Percentiles rank a stretch among this genome's conserved stretches.
These are phyloP conservation scores for Sceloporus undulatus DNA, from an alignment of 2,113 vertebrate genomes.

Conservation along the genomic window DNA sequence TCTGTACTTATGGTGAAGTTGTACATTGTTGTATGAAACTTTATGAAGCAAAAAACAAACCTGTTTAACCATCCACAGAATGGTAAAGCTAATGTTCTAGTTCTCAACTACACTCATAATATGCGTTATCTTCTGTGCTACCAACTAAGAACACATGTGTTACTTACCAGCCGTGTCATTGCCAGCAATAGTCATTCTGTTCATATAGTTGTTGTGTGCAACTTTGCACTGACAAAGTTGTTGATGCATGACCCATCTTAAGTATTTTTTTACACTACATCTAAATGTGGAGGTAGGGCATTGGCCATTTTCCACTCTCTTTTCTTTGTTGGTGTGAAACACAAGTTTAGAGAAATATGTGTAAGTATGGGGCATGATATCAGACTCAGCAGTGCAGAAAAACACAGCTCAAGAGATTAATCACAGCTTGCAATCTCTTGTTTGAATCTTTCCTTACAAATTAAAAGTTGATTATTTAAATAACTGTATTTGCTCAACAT, in stretches of 20 bases:
- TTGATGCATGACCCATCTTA: neutral
- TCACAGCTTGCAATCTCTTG: neutral
- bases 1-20: neutral
- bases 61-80: neutral
- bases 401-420: neutral
- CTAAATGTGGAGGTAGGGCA: neutral
- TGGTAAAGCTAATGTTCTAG: neutral
- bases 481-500: constrained; percentile 12
- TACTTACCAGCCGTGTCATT: neutral
- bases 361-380: neutral
- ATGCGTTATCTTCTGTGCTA: neutral
- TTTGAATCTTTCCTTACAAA: no score
- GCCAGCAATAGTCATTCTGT: neutral
- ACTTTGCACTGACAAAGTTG: neutral
- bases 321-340: neutral
- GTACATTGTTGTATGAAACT: neutral
- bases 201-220: neutral
- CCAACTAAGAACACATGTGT: neutral
- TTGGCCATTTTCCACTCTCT: no score
- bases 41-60: neutral
- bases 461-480: neutral
- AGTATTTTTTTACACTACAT: neutral
- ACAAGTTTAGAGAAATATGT: neutral
- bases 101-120: neutral
- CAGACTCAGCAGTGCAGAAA: constrained; percentile 12